A percentile compares a stretch with the other conserved stretches of the same genome.
Evolutionary conservation across 2,888 invertebrate species (phyloP).

Genomic region (Zele albiditarsus): DNA sequence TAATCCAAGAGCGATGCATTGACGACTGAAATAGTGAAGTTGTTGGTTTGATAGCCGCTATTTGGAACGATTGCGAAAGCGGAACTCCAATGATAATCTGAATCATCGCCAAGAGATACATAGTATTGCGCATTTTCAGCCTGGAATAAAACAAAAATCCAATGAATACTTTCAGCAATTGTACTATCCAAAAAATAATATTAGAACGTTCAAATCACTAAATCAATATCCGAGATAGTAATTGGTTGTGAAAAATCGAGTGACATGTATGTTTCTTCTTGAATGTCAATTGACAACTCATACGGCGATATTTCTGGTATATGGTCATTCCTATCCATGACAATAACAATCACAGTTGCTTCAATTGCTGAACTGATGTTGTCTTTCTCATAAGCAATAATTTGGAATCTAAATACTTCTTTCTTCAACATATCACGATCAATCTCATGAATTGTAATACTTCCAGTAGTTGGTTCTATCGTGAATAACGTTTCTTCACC

Average conservation of each 20-base stretch:
- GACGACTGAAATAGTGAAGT: conserved; percentile 76
- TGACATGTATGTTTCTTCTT: conserved; percentile 75
- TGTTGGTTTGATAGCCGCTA: conserved; percentile 77
- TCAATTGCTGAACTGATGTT: conserved; percentile 52
- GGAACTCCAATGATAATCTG: conserved; percentile 62
- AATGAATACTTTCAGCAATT: neutral
- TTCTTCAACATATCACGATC: conserved; percentile 65
- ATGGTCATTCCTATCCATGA: conserved; percentile 80
- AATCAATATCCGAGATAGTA: conserved; percentile 71
- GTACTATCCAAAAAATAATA: neutral
- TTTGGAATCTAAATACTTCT: conserved; percentile 60
- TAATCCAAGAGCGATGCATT: conserved; percentile 77
- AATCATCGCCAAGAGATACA: conserved; percentile 68
- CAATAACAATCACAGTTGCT: conserved; percentile 64
- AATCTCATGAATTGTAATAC: conserved; percentile 64
- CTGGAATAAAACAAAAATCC: conserved; percentile 63
- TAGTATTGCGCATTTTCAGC: conserved; percentile 77
- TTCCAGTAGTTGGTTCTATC: conserved; percentile 59
- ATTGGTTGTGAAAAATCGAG: conserved; percentile 74
- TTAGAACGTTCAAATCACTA: conserved; percentile 57
- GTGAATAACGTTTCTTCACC: conserved; percentile 70
- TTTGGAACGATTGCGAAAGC: conserved; percentile 79
- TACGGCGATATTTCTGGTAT: conserved; percentile 74
- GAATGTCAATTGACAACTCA: conserved; percentile 70
- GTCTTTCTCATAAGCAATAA: conserved; percentile 67